These are phyloP conservation scores for Tympanoctomys barrerae DNA, from an alignment of 2,797 vertebrate species.

Conservation along the genomic window DNA sequence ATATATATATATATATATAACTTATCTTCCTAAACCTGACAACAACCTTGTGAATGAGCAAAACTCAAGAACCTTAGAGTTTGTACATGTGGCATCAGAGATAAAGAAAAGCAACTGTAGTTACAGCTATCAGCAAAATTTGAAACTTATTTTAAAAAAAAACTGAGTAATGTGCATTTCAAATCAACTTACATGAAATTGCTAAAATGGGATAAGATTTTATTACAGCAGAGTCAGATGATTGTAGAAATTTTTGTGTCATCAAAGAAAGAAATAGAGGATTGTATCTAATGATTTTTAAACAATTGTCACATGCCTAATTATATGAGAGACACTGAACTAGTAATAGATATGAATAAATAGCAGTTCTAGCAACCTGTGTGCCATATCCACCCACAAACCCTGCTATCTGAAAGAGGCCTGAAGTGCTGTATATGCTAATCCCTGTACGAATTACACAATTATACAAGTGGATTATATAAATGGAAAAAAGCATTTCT, in stretches of 20 bases:
- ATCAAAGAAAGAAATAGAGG: neutral
- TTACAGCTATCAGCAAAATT: slow-evolving; percentile 30
- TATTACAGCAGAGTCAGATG: neutral
- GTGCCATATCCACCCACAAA: neutral
- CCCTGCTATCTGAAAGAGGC: neutral
- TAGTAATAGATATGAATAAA: slow-evolving; percentile 9
- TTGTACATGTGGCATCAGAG: neutral
- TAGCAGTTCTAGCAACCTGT: neutral
- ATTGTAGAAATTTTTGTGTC: neutral
- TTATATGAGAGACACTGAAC: neutral
- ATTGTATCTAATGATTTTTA: slow-evolving; percentile 27
- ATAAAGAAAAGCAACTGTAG: neutral
- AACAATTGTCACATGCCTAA: slow-evolving; percentile 11
- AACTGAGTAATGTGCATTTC: neutral
- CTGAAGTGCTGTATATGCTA: neutral
- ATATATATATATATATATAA: neutral
- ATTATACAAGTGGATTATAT: neutral
- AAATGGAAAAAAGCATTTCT: neutral
- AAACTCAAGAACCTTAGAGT: slow-evolving; percentile 38
- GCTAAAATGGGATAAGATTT: neutral
- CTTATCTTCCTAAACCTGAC: slow-evolving; percentile 19
- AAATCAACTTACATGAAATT: slow-evolving; percentile 16
- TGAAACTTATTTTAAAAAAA: slow-evolving; percentile 5
- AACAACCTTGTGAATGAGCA: slow-evolving; percentile 4
- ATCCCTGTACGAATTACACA: neutral